Conservation (phyloP, 2,888 invertebrate genomes). For the Lithophane socia region DNA sequence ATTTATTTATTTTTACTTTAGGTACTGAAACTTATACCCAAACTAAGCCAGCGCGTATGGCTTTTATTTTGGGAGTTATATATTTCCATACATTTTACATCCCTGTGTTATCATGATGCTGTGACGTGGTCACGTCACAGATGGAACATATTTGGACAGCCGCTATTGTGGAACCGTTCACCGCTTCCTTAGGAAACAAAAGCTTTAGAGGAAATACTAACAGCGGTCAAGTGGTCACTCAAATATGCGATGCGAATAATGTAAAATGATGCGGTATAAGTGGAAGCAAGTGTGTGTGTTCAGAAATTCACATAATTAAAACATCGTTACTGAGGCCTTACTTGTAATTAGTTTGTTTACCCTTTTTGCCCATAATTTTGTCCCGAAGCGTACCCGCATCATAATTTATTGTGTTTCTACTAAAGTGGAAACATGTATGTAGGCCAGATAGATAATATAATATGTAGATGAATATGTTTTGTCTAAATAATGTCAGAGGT, state of each 20-base stretch:
- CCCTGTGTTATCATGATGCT: too few relatives aligned
- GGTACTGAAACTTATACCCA: too few relatives aligned
- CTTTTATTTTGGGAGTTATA: too few relatives aligned
- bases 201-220: neutral
- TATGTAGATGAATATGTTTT: too few relatives aligned
- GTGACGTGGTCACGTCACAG: neutral
- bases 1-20: too few relatives aligned
- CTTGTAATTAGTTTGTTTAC: conserved; percentile 62
- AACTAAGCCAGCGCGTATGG: too few relatives aligned
- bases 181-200: neutral
- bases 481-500: conserved; percentile 1
- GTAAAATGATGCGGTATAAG: neutral
- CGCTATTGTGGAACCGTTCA: neutral
- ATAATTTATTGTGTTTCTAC: conserved; percentile 65
- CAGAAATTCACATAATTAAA: conserved; percentile 56
- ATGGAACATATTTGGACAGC: neutral
- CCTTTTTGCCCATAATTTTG: conserved; percentile 59
- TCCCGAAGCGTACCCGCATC: conserved; percentile 49
- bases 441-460: neutral
- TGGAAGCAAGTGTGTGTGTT: conserved; percentile 6
- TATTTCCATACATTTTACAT: too few relatives aligned
- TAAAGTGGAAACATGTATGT: conserved; percentile 36
- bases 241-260: neutral
- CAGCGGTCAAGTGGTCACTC: neutral
- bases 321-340: conserved; percentile 52